A percentile compares a stretch with the other conserved stretches of the same genome.
phyloP scores from a whole-genome alignment of 53 echinoderm and acorn worm genomes.

The Holothuria leucospilota region DNA sequence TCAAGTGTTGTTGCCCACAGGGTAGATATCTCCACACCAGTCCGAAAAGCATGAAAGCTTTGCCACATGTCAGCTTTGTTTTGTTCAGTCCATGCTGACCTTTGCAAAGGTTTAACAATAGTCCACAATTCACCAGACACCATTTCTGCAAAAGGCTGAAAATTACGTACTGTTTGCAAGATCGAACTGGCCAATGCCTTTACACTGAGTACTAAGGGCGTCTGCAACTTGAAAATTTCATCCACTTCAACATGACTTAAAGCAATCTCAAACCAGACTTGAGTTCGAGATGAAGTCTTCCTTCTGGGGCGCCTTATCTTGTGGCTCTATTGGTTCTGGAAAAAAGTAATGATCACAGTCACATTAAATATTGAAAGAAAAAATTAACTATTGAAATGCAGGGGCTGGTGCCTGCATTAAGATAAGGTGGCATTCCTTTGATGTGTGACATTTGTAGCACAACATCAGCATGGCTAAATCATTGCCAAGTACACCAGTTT shows the following conservation, averaged over 20 bases:
- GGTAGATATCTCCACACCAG: constrained; percentile 1
- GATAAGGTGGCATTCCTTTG: no score
- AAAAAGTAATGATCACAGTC: not conserved
- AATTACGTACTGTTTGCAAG: not conserved
- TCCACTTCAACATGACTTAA: not conserved
- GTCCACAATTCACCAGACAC: not conserved
- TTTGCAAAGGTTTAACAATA: constrained; percentile 1
- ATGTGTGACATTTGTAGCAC: no score
- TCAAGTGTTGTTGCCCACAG: not conserved
- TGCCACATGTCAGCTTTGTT: not conserved
- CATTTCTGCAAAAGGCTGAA: not conserved
- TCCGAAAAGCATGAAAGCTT: not conserved
- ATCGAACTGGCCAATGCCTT: not conserved
- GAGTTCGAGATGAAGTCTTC: not conserved
- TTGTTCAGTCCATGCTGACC: constrained; percentile 16
- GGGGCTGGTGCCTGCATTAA: no score
- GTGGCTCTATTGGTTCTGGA: not conserved
- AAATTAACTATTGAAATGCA: no score
- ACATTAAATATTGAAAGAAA: no score
- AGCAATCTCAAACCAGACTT: not conserved
- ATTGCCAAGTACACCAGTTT: no score
- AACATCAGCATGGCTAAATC: no score
- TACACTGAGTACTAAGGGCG: no score
- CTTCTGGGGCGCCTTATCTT: not conserved
- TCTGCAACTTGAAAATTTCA: no score